phyloP scores from a whole-genome alignment of 2,797 vertebrate species.

The Pogonophryne albipinna region DNA sequence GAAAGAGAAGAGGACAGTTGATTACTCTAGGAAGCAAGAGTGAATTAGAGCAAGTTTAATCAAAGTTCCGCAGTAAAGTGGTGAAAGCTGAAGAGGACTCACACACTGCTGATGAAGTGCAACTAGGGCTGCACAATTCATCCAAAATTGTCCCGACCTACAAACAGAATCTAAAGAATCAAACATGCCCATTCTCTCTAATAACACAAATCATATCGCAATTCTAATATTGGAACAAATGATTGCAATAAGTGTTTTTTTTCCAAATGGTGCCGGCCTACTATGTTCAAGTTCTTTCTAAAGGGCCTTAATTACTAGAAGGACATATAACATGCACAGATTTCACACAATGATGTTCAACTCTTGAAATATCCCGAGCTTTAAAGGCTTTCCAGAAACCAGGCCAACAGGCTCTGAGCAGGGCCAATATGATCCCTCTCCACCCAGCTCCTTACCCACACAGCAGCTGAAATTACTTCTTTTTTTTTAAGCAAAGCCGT shows the following conservation, averaged over 20 bases:
- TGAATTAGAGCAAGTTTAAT: conserved; percentile 73
- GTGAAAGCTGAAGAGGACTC: conserved; percentile 53
- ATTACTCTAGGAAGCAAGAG: conserved; percentile 68
- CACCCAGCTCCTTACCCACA: conserved; percentile 53
- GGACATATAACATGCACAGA: conserved; percentile 27
- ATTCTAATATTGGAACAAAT: too few relatives aligned
- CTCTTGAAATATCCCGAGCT: conserved; percentile 51
- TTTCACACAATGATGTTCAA: conserved; percentile 40
- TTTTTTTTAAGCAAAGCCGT: conserved; percentile 62
- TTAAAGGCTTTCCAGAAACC: conserved; percentile 63
- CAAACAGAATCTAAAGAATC: too few relatives aligned
- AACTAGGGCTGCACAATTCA: too few relatives aligned
- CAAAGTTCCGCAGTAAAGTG: conserved; percentile 55
- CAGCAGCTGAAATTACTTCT: conserved; percentile 69
- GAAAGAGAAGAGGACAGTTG: conserved; percentile 57
- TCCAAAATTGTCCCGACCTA: too few relatives aligned
- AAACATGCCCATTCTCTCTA: too few relatives aligned
- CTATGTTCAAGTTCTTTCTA: conserved; percentile 28
- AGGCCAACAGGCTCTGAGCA: conserved; percentile 68
- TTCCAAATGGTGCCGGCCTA: too few relatives aligned
- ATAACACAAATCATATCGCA: too few relatives aligned
- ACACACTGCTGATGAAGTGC: neutral
- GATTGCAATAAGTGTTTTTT: too few relatives aligned
- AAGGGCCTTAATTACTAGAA: conserved; percentile 41
- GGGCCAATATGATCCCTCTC: conserved; percentile 57